Percentiles rank a stretch among this genome's conserved stretches.
These are phyloP conservation scores for Amblyopsis rosae DNA, from an alignment of 2,113 vertebrate species.

Conservation along the genomic window DNA sequence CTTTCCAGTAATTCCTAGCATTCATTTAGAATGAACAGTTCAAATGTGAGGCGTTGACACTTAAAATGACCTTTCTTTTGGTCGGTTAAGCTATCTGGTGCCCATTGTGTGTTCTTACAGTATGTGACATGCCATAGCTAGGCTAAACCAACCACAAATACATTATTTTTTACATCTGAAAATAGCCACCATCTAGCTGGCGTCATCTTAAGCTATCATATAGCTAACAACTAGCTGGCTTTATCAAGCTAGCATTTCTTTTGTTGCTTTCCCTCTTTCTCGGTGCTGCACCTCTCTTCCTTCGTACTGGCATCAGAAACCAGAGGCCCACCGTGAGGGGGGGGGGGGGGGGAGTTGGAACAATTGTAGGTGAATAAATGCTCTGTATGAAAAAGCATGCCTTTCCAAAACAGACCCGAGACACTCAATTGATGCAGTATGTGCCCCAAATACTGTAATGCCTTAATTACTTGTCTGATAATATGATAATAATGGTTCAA, in stretches of 20 bases:
- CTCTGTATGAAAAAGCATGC: slow-evolving; percentile 68
- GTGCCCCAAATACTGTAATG: slow-evolving; percentile 59
- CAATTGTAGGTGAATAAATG: slow-evolving; percentile 80
- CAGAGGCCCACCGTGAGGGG: slow-evolving; percentile 71
- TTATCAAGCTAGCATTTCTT: no score
- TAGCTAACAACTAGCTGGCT: no score
- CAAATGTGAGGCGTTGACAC: not conserved
- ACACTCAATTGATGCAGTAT: slow-evolving; percentile 39
- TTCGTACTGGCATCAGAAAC: slow-evolving; percentile 58
- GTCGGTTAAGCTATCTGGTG: not conserved
- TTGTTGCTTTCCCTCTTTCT: slow-evolving; percentile 45
- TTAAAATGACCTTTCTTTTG: not conserved
- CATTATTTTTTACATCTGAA: slow-evolving; percentile 6
- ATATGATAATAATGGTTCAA: slow-evolving; percentile 63
- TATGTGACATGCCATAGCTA: not conserved
- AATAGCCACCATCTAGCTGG: not conserved
- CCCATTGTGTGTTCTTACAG: not conserved
- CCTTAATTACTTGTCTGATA: slow-evolving; percentile 67
- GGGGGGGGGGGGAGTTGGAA: slow-evolving; percentile 73
- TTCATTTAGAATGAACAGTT: slow-evolving; percentile 3
- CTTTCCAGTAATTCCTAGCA: slow-evolving; percentile 2
- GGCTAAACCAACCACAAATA: not conserved
- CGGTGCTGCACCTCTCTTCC: slow-evolving; percentile 55
- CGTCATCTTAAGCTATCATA: no score
- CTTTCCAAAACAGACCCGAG: slow-evolving; percentile 65